Base-by-base conservation (phyloP, 2,888 invertebrate genomes). In the Nomada flava region DNA sequence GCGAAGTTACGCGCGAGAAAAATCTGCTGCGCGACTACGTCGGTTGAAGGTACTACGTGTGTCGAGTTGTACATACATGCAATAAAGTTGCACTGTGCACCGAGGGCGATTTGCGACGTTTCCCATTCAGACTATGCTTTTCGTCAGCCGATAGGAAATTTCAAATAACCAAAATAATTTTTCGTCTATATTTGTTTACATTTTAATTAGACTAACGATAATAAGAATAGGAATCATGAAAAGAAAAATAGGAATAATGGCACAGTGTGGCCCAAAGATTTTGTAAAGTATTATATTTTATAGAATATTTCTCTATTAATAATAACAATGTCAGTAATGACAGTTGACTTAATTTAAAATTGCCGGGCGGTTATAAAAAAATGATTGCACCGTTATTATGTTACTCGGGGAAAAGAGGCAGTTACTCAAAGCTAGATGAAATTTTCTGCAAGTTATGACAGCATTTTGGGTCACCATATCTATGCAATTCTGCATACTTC, bases 21-120 rank as follows among this genome's bases (percentile, higher is more conserved):
- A 70, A 70, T 63, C 57, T 70, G 57, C 29, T 13, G 10, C 70
- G 4, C 70, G 26, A 23, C 26, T 42, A 0, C 0, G 2, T 15
- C 55, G 15, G 60, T 20, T 7, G 23, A n/a, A 26, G 52, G 26
- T 60, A 74, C 47, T 67, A 74, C 55, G 59, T 59, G 29, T 11
- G 53, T 18, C 29, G 13, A 10, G 23, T 68, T 42, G 20, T 2
- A 47, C 63, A 18, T 47, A 47, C 47, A 0, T 13, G 13, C 47
- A 47, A 57, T 76, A 70, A 57, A 70, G 55, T 76, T 76, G 70
- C 63, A 70, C n/a, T n/a, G 65, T 44, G 7, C 23, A 26, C 36
- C 13, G 44, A 36, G 62, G 23, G 47, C 36, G 20, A 20, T 26
- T 2, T 36, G 47, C 47, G 23, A 62, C 50, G 47, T 15, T 15